Evolutionary conservation across 2,113 vertebrate species (phyloP).

Genomic region (Rana temporaria): DNA sequence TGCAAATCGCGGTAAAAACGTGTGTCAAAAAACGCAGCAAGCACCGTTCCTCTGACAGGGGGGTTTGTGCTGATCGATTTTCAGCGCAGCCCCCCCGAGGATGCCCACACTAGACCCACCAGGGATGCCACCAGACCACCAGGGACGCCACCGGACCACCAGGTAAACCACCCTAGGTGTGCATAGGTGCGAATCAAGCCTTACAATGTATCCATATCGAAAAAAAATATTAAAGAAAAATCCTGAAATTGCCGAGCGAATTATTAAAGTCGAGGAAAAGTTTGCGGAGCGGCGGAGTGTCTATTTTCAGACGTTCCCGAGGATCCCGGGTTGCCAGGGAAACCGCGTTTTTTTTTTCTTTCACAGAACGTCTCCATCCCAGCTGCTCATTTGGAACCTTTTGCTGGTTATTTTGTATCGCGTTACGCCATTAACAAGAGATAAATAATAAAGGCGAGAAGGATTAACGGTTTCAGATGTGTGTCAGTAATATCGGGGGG

Average conservation of each 20-base stretch:
- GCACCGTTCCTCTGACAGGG: no score
- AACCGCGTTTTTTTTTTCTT: conserved; percentile 64
- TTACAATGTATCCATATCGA: no score
- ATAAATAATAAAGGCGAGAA: background rate
- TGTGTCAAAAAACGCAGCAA: no score
- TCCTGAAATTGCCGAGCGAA: conserved; percentile 57
- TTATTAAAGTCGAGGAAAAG: conserved; percentile 53
- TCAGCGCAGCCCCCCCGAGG: no score
- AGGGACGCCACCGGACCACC: no score
- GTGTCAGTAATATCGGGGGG: background rate
- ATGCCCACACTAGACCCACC: no score
- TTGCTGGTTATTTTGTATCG: conserved; percentile 49
- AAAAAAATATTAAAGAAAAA: no score
- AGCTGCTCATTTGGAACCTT: conserved; percentile 64
- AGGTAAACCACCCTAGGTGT: no score
- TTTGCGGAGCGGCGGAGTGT: conserved; percentile 62
- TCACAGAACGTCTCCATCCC: conserved; percentile 59
- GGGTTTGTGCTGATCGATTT: no score
- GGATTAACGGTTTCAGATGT: background rate
- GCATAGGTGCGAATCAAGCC: no score
- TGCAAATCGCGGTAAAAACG: no score
- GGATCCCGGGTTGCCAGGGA: conserved; percentile 68
- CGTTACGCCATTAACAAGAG: conserved; percentile 36
- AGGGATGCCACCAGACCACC: no score
- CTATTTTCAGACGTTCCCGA: conserved; percentile 69